Conservation (phyloP, 2,888 invertebrate species). For the Hirudinaria manillensis region DNA sequence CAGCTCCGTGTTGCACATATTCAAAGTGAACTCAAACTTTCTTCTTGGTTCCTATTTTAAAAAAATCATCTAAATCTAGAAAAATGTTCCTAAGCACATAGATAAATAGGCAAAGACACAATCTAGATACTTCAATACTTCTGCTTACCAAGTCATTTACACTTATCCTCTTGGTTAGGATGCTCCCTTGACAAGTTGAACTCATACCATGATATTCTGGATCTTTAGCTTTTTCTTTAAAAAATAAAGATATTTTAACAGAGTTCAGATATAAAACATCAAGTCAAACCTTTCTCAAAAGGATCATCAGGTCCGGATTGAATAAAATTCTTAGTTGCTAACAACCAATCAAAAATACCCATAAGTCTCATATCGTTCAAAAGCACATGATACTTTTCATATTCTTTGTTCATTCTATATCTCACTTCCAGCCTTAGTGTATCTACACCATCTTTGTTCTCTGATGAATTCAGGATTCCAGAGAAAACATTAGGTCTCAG, state of each 20-base stretch:
- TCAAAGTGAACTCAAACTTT: constrained; percentile 76
- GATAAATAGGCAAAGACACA: no score
- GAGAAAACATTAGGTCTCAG: constrained; percentile 77
- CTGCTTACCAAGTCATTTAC: constrained; percentile 49
- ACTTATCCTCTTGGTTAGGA: constrained; percentile 55
- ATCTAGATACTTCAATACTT: no score
- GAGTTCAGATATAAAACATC: background rate
- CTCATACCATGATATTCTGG: constrained; percentile 4
- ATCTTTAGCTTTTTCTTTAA: constrained; percentile 19
- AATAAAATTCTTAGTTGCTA: constrained; percentile 74
- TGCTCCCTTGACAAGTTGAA: constrained; percentile 46
- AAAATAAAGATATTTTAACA: background rate
- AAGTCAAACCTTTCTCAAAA: constrained; percentile 37
- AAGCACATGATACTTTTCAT: constrained; percentile 75
- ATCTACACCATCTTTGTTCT: constrained; percentile 32
- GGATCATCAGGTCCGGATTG: constrained; percentile 54
- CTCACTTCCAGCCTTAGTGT: constrained; percentile 58
- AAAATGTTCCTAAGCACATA: no score
- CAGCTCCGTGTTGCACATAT: constrained; percentile 88
- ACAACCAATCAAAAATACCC: constrained; percentile 89
- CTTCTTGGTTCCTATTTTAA: constrained; percentile 1
- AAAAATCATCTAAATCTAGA: background rate
- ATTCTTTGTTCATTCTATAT: constrained; percentile 60
- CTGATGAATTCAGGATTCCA: constrained; percentile 68
- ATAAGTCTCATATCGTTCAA: constrained; percentile 90